Evolutionary conservation across 2,113 vertebrate species (phyloP).

Genomic region (Sorex fumeus): DNA sequence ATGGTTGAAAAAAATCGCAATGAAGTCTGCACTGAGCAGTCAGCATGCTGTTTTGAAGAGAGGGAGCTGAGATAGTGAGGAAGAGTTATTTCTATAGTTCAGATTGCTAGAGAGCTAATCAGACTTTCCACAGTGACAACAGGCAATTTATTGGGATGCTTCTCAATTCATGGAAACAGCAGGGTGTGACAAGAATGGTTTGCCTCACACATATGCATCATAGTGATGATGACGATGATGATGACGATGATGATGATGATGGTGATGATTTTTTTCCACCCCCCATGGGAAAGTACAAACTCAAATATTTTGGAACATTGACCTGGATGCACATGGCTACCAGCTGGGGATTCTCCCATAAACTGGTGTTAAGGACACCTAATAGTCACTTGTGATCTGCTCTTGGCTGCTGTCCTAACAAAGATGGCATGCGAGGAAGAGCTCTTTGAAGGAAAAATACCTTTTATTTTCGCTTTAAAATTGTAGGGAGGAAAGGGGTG

Average conservation of each 20-base stretch:
- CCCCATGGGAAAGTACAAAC: conserved; percentile 1
- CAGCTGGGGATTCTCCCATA: background rate
- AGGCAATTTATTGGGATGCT: conserved; percentile 69
- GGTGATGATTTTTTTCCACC: conserved; percentile 4
- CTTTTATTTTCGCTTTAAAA: conserved; percentile 63
- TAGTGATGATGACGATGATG: conserved; percentile 12
- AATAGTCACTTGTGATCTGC: background rate
- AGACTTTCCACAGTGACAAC: conserved; percentile 61
- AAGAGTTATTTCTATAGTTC: conserved; percentile 69
- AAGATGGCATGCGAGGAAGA: background rate
- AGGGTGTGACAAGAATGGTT: conserved; percentile 72
- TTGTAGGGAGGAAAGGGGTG: background rate
- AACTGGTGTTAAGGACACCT: background rate
- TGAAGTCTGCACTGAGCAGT: conserved; percentile 2
- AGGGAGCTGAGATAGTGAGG: conserved; percentile 44
- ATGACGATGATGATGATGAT: background rate
- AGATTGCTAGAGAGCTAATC: conserved; percentile 67
- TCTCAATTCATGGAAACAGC: conserved; percentile 69
- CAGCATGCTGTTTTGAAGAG: conserved; percentile 23
- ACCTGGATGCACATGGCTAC: background rate
- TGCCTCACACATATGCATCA: conserved; percentile 44
- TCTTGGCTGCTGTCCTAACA: conserved; percentile 38
- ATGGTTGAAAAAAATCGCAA: conserved; percentile 20
- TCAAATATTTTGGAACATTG: conserved; percentile 8
- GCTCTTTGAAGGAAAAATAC: background rate